These are phyloP conservation scores for Catocala sponsa DNA, from an alignment of 2,888 invertebrate genomes.

Conservation along the genomic window DNA sequence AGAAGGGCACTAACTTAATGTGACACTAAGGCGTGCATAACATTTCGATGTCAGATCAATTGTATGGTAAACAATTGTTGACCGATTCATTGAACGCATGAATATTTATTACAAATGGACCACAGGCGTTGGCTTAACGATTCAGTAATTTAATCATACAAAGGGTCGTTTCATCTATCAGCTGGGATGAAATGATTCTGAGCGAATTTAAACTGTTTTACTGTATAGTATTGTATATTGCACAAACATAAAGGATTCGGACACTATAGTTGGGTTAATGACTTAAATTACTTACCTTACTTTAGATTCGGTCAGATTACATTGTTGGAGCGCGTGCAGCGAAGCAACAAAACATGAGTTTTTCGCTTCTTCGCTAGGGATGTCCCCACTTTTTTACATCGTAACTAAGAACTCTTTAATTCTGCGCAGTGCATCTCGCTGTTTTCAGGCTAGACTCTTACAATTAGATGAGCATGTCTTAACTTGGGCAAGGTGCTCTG, in stretches of 20 bases:
- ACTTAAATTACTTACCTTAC: constrained; percentile 33
- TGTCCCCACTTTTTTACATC: background rate
- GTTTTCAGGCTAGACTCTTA: too few species aligned
- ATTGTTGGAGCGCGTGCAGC: constrained; percentile 59
- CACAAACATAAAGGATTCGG: background rate
- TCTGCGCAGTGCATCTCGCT: too few species aligned
- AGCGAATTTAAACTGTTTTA: constrained; percentile 17
- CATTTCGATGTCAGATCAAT: constrained; percentile 15
- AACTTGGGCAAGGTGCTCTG: too few species aligned
- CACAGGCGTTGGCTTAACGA: constrained; percentile 14
- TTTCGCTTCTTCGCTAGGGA: constrained; percentile 46
- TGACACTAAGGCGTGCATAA: constrained; percentile 9
- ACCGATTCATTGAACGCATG: constrained; percentile 20
- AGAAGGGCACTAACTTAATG: constrained; percentile 17
- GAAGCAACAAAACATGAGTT: constrained; percentile 62
- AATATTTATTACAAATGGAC: constrained; percentile 16
- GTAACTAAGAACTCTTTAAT: background rate
- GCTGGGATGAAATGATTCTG: constrained; percentile 22
- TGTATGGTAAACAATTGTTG: constrained; percentile 11
- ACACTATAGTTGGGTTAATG: constrained; percentile 7
- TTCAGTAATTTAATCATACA: constrained; percentile 25
- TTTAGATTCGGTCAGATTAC: constrained; percentile 46
- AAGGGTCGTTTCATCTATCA: constrained; percentile 26
- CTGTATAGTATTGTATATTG: background rate
- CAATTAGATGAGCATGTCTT: too few species aligned